Evolutionary conservation across 1,140 invertebrate species (phyloP), one percentile per base, ranked within the genome.

Genomic region (Drosophila chauvacae): DNA sequence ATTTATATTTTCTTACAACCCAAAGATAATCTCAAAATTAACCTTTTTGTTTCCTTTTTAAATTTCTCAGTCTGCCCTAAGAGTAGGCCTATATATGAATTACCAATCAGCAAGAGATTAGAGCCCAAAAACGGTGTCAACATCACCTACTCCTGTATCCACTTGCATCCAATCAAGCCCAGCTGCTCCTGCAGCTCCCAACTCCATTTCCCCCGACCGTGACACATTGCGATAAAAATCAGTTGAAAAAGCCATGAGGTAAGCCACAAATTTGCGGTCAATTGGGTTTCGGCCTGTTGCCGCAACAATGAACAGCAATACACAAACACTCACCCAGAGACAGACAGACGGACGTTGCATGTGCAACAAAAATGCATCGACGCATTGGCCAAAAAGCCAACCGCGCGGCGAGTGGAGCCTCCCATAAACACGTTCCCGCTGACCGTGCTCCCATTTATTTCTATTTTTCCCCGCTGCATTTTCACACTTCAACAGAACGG

Each of bases 321-420:
- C 33, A 42, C 28, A 42, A 30, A 9, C 14, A 57, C n/a, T 45
- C 48, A 39, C 47, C 47, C 45, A n/a, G 26, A 28, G 44, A 44
- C 53, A 79, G n/a, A 50, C 41, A 44, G 23, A 20, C 35, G 33
- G 39, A 39, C 63, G 81, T 72, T 90, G 85, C 84, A 90, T 72
- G 71, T 88, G 84, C 85, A 90, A 88, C 81, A 90, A 85, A 78
- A 88, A 84, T 87, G 83, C 83, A 87, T 79, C 75, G 56, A 85
- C 69, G 75, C 80, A 75, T 60, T 62, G 81, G 58, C 61, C 76
- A 75, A 79, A 79, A 81, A 74, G 70, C 64, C 65, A 77, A 35
- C 55, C 53, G 28, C 42, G 26, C 45, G 61, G 53, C 44, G 61
- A 41, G 10, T 45, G 56, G 39, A 57, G 61, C 69, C 74, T 70